These are phyloP conservation scores for Augochlorella aurata DNA, from an alignment of 2,888 invertebrate genomes.

Conservation along the genomic window DNA sequence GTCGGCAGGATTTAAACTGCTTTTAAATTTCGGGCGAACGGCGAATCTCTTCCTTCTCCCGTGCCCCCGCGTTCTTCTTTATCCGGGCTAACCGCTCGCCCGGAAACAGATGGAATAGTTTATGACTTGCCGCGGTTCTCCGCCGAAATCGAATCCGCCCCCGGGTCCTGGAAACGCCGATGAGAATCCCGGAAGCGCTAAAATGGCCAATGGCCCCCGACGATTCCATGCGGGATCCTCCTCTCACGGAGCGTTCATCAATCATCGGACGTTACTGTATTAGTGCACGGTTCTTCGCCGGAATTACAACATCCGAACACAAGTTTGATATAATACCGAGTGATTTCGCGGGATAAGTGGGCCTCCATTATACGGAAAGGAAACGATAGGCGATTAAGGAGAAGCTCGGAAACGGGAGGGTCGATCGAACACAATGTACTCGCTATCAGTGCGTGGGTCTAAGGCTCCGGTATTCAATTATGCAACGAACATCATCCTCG, in stretches of 20 bases:
- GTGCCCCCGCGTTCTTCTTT: not conserved
- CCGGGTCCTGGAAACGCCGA: not conserved
- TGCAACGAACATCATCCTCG: conserved; percentile 69
- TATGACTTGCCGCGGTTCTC: conserved; percentile 23
- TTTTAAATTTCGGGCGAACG: conserved; percentile 52
- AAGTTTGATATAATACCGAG: conserved; percentile 37
- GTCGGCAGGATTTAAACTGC: conserved; percentile 56
- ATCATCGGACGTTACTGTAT: conserved; percentile 8
- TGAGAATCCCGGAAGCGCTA: not conserved
- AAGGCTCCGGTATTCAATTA: conserved; percentile 67
- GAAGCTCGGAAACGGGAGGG: conserved; percentile 20
- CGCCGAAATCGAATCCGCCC: not conserved
- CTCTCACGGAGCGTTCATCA: not conserved
- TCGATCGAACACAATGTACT: conserved; percentile 57
- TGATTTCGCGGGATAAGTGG: conserved; percentile 10
- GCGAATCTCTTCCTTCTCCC: conserved; percentile 23
- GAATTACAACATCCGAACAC: conserved; percentile 21
- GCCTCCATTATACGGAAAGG: conserved; percentile 31
- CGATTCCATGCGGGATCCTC: not conserved
- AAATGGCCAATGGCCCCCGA: conserved; percentile 2
- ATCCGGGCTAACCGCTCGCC: conserved; percentile 28
- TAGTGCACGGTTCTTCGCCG: not conserved
- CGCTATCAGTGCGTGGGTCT: conserved; percentile 50
- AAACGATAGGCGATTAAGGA: conserved; percentile 45
- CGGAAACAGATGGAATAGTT: conserved; percentile 40